Base-by-base conservation (phyloP, 1,140 invertebrate species). In the Bombus pyrosoma region DNA sequence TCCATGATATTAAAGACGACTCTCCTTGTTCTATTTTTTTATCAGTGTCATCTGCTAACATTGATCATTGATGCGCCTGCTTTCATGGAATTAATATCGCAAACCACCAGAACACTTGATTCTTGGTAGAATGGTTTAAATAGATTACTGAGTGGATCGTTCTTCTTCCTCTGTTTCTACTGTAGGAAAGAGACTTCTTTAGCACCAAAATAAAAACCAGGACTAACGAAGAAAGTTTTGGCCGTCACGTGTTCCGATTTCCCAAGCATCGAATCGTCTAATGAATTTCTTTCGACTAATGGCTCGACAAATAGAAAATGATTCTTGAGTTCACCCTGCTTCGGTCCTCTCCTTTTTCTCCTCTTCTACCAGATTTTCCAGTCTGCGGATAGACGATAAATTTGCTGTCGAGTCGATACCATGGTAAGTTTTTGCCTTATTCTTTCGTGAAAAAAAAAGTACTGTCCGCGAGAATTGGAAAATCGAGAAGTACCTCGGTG, bases 1-100 rank as follows among this genome's bases (percentile, higher is more conserved):
- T 80, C 57, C 66, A 71, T 72, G 22, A 25, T 43, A 62, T 85
- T 74, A 81, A 53, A 25, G 57, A 1, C 3, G 64, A 80, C 74
- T 81, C 34, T 10, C 28, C 2, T 53, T 18, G 13, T 37, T 37
- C 37, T 22, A 15, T 57, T 32, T 15, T 8, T 8, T 41, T 57
- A 39, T 77, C 37, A 22, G 15, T 8, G 41, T 37, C 64, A 28
- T 57, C 47, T 6, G 28, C 9, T 34, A 53, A 28, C 47, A 3
- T 10, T 4, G 53, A 62, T 81, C 41, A 41, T 68, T 8, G 32
- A 25, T 13, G 22, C 39, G 3, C 4, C 8, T 3, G 3, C 1
- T 53, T 71, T 15, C 13, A 34, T 47, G 1, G 39, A 53, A 59
- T 79, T 28, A 47, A 32, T 53, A 18, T 57, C 28, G 72, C 22